Evolutionary conservation across 2,113 vertebrate genomes (phyloP).

Genomic region (Cebus imitator): DNA sequence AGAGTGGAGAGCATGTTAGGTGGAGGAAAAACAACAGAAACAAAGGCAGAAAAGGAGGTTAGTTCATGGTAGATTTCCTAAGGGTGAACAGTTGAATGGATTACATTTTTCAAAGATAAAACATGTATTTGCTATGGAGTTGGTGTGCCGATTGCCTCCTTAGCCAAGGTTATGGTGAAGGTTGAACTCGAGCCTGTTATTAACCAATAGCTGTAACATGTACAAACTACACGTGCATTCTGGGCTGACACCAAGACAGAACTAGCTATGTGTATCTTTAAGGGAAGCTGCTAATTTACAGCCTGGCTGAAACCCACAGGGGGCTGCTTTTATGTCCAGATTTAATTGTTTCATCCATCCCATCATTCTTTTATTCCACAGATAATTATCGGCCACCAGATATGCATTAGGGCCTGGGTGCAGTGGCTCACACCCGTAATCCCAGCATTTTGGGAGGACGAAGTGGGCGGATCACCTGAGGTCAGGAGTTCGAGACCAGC

Average conservation of each 20-base stretch:
- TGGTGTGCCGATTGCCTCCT: neutral
- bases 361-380: neutral
- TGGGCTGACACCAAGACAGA: neutral
- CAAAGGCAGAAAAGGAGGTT: neutral
- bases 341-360: too few species aligned
- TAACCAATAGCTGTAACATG: neutral
- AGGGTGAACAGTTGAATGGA: neutral
- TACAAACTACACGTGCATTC: fast-evolving
- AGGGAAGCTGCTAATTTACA: neutral
- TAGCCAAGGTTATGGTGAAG: neutral
- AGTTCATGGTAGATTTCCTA: neutral
- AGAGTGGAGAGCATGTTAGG: neutral
- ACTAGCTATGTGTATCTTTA: neutral
- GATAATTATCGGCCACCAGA: neutral
- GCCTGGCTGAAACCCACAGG: neutral
- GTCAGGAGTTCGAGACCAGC: too few species aligned
- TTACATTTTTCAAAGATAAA: neutral
- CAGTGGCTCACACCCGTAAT: too few species aligned
- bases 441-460: too few species aligned
- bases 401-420: neutral
- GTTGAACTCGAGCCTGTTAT: neutral
- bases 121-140: fast-evolving
- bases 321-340: neutral
- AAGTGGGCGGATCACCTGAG: too few species aligned
- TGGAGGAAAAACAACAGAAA: neutral